Conservation (phyloP, 2,797 vertebrate genomes). For the Hyperoplus immaculatus region DNA sequence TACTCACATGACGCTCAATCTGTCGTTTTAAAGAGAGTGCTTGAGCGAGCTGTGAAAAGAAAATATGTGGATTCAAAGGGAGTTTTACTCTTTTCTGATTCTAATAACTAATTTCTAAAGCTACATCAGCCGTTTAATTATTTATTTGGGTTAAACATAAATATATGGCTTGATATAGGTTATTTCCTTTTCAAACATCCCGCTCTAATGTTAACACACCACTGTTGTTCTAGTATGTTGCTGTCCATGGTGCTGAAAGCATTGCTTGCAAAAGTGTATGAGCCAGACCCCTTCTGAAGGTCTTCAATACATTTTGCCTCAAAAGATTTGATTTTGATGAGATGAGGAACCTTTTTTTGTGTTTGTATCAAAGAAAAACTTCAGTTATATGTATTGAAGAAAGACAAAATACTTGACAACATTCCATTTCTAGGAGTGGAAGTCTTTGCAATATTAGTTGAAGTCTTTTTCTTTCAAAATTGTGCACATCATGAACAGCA, state of each 20-base stretch:
- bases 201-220: background rate
- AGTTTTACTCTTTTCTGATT: background rate
- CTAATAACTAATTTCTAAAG: background rate
- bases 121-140: constrained; percentile 11
- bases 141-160: constrained; percentile 7
- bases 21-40: constrained; percentile 26
- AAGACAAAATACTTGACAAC: background rate
- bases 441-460: background rate
- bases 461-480: background rate
- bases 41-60: constrained; percentile 8
- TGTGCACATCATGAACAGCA: background rate
- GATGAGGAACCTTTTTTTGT: background rate
- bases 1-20: constrained; percentile 44
- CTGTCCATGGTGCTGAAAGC: constrained; percentile 39
- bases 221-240: background rate
- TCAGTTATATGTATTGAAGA: background rate
- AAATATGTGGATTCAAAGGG: constrained; percentile 15
- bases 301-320: background rate
- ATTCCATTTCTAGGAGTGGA: background rate
- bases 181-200: background rate
- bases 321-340: background rate
- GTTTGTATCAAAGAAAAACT: constrained; percentile 4
- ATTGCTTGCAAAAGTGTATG: background rate
- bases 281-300: background rate
- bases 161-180: background rate